phyloP scores from a whole-genome alignment of 2,113 vertebrate genomes.

The Mesoclemmys tuberculata region DNA sequence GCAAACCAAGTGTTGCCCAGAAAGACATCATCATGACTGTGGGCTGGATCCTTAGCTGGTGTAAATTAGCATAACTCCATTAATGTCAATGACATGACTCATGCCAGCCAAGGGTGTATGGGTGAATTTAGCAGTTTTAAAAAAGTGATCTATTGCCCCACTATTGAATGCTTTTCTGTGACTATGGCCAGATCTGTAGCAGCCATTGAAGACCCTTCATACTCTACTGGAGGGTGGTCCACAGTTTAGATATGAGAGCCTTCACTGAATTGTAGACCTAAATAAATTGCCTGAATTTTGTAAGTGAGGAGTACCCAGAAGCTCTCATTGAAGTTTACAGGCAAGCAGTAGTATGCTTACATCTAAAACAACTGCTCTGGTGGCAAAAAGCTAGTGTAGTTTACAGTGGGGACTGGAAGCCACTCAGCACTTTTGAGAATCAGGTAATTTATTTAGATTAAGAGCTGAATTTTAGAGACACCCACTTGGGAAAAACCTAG shows the following conservation, averaged over 20 bases:
- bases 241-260: background rate
- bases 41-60: rapidly evolving
- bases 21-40: rapidly evolving
- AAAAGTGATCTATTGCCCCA: background rate
- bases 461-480: rapidly evolving
- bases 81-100: too few relatives aligned
- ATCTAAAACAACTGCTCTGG: background rate
- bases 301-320: background rate
- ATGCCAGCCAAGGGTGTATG: too few relatives aligned
- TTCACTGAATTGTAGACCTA: background rate
- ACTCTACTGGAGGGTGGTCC: rapidly evolving
- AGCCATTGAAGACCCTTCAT: background rate
- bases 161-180: background rate
- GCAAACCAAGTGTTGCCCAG: background rate
- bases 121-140: background rate
- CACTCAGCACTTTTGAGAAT: background rate
- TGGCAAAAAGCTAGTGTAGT: background rate
- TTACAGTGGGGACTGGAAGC: background rate
- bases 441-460: background rate
- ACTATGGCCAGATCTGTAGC: background rate
- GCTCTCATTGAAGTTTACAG: background rate
- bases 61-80: rapidly evolving
- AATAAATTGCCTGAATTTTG: background rate
- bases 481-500: background rate
- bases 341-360: background rate